phyloP scores from a whole-genome alignment of 1,140 invertebrate species.

The Macrocentrus cingulum region DNA sequence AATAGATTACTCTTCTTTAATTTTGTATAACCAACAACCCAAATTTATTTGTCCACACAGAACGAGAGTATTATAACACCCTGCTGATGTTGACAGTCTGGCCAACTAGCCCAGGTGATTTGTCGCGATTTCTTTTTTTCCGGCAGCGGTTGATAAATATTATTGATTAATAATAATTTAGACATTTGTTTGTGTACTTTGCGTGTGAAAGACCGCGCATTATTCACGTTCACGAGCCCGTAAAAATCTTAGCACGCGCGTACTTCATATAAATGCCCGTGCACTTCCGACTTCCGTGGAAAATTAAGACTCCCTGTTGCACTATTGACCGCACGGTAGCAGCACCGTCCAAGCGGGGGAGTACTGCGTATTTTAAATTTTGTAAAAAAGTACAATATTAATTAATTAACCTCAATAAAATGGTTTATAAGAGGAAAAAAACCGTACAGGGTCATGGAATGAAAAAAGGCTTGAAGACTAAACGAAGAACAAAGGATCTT shows the following conservation, averaged over 20 bases:
- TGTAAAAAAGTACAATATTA: too few species aligned
- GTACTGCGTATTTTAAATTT: too few species aligned
- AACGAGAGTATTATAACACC: slow-evolving; percentile 11
- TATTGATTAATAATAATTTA: neutral
- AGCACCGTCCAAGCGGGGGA: too few species aligned
- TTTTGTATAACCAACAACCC: neutral
- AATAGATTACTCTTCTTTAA: too few species aligned
- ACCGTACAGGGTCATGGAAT: slow-evolving; percentile 77
- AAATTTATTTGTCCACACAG: slow-evolving; percentile 9
- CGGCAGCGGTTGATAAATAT: neutral
- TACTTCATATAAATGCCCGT: too few species aligned
- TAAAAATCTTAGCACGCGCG: too few species aligned
- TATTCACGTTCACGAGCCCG: too few species aligned
- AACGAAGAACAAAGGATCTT: slow-evolving; percentile 74
- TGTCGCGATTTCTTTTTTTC: neutral
- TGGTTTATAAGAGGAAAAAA: slow-evolving; percentile 73
- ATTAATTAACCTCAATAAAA: slow-evolving; percentile 31
- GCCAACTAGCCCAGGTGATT: slow-evolving; percentile 15
- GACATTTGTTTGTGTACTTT: too few species aligned
- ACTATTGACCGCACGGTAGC: too few species aligned
- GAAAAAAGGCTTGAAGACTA: slow-evolving; percentile 72
- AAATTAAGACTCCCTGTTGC: too few species aligned
- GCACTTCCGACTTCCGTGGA: too few species aligned
- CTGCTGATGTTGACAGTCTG: slow-evolving; percentile 12
- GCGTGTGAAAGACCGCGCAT: too few species aligned